A percentile compares a stretch with the other conserved stretches of the same genome.
Evolutionary conservation across 2,113 vertebrate species (phyloP).

Genomic region (Jacana jacana): DNA sequence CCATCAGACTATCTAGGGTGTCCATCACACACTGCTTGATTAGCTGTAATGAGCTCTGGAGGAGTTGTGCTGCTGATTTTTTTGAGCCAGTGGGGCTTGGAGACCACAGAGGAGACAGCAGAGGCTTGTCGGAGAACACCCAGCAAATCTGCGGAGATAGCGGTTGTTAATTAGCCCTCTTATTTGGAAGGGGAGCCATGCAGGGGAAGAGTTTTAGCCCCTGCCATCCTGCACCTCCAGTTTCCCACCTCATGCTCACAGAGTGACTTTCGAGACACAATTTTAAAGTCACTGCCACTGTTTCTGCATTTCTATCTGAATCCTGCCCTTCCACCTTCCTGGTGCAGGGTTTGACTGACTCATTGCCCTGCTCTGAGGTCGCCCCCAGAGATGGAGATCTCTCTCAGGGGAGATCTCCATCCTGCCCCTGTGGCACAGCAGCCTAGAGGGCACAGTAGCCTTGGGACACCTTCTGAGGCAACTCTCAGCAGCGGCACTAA

Average conservation of each 20-base stretch:
- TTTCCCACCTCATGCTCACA: neutral
- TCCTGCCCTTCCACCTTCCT: accelerated
- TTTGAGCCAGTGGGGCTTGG: neutral
- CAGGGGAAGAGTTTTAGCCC: neutral
- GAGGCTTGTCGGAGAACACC: neutral
- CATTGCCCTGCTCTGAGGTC: accelerated
- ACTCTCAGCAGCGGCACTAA: neutral
- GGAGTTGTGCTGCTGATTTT: slow-evolving; percentile 2
- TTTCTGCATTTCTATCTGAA: neutral
- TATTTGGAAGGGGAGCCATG: slow-evolving; percentile 14
- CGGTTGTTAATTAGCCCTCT: slow-evolving; percentile 13
- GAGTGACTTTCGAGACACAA: neutral
- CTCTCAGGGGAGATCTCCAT: neutral
- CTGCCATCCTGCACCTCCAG: accelerated
- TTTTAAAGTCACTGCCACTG: neutral
- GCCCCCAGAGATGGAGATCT: neutral
- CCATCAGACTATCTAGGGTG: neutral
- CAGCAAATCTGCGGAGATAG: slow-evolving; percentile 18
- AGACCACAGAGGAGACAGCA: slow-evolving; percentile 57
- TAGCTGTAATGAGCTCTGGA: slow-evolving; percentile 29
- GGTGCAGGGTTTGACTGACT: neutral
- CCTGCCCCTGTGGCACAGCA: neutral
- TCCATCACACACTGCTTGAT: slow-evolving; percentile 30
- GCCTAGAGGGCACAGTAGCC: neutral
- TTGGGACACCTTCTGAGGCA: neutral